phyloP scores from a whole-genome alignment of 2,797 vertebrate species.

The Jordanella pulchra region DNA sequence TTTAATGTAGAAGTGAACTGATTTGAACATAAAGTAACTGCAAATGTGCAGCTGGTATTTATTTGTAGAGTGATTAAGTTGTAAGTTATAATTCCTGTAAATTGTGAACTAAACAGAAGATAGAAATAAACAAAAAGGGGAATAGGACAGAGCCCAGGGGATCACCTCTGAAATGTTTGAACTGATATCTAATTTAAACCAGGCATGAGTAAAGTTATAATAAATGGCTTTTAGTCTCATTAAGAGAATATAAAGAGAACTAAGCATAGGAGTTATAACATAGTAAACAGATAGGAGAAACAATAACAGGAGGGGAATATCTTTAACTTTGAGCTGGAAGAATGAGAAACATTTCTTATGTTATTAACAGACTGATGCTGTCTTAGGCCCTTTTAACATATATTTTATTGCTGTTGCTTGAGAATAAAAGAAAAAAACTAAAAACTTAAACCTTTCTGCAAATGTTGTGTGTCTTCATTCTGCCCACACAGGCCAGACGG shows the following conservation, averaged over 20 bases:
- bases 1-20: background rate
- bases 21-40: background rate
- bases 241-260: too few relatives aligned
- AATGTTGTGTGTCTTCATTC: background rate
- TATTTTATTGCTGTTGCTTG: too few relatives aligned
- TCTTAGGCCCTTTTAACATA: background rate
- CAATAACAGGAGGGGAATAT: too few relatives aligned
- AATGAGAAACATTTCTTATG: too few relatives aligned
- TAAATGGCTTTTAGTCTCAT: too few relatives aligned
- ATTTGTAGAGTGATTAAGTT: background rate
- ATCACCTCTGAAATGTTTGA: background rate
- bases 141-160: background rate
- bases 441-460: background rate
- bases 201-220: too few relatives aligned
- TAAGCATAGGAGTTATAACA: too few relatives aligned
- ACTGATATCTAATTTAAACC: too few relatives aligned
- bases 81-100: background rate
- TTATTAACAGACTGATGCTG: too few relatives aligned
- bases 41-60: background rate
- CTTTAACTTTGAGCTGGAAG: too few relatives aligned
- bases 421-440: too few relatives aligned
- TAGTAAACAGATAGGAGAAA: too few relatives aligned
- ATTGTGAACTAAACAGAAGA: background rate
- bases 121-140: background rate
- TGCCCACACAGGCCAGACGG: constrained; percentile 86